Conservation (phyloP, 2,888 invertebrate genomes). For the Zhuqinia jingwanae region DNA sequence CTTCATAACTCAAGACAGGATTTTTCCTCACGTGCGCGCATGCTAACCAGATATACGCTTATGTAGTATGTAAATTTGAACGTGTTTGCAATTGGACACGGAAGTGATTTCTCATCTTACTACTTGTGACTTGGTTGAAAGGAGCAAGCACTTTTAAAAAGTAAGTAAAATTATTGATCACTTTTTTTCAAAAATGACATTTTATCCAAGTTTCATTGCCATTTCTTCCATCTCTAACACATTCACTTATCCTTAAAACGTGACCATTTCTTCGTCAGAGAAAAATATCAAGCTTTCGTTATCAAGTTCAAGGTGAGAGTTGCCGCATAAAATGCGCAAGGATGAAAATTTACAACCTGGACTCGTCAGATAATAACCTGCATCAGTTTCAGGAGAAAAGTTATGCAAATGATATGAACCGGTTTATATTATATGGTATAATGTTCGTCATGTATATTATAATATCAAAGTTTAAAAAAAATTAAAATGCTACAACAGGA, state of each 20-base stretch:
- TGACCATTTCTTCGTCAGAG: background rate
- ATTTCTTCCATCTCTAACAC: conserved; percentile 8
- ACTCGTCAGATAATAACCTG: conserved; percentile 55
- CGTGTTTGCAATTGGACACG: conserved; percentile 17
- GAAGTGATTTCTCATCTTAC: conserved; percentile 8
- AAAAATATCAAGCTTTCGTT: background rate
- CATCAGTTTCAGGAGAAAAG: conserved; percentile 61
- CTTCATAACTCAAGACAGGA: background rate
- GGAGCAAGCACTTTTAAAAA: conserved; percentile 14
- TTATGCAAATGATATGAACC: conserved; percentile 66
- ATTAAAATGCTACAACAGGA: background rate
- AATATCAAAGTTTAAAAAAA: background rate
- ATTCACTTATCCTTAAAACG: conserved; percentile 2
- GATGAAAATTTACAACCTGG: conserved; percentile 66
- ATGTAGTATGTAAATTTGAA: background rate
- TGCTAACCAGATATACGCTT: background rate
- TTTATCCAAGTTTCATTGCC: conserved; percentile 10
- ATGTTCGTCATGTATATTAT: background rate
- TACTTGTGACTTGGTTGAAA: background rate
- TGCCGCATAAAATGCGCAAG: conserved; percentile 40
- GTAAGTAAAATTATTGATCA: conserved; percentile 39
- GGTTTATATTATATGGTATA: conserved; percentile 45
- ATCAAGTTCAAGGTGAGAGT: conserved; percentile 69
- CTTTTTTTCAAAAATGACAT: conserved; percentile 33
- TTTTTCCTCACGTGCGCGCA: background rate